Percentiles rank a stretch among this genome's conserved stretches.
Evolutionary conservation across 2,797 vertebrate genomes (phyloP).

Genomic region (Myiotriccus ornatus): DNA sequence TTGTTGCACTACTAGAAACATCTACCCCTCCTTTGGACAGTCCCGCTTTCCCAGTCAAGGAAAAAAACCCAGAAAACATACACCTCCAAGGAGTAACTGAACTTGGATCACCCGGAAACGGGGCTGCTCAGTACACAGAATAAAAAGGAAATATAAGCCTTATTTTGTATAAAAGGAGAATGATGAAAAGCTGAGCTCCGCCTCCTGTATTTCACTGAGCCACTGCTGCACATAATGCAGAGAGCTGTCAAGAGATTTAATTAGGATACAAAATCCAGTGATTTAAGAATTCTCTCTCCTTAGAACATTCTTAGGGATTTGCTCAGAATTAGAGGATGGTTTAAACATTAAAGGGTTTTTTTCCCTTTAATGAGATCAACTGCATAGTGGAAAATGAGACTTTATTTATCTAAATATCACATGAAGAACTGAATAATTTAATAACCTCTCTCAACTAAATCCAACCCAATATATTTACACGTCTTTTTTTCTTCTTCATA

Average conservation of each 20-base stretch:
- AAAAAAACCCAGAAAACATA: not conserved
- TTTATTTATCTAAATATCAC: conserved; percentile 70
- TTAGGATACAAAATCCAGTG: conserved; percentile 52
- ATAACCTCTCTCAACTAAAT: conserved; percentile 48
- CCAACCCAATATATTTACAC: conserved; percentile 12
- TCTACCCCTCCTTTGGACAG: not conserved
- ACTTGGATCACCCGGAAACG: not conserved
- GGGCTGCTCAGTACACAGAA: not conserved
- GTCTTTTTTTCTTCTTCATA: not conserved
- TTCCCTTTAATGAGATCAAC: conserved; percentile 53
- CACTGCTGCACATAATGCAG: not conserved
- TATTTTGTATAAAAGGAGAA: not conserved
- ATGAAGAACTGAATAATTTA: conserved; percentile 64
- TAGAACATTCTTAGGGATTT: conserved; percentile 58
- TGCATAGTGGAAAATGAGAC: conserved; percentile 54
- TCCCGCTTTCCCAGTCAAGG: not conserved
- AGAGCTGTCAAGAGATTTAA: conserved; percentile 55
- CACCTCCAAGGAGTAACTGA: not conserved
- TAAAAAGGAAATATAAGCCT: not conserved
- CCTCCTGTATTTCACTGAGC: not conserved
- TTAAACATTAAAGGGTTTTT: conserved; percentile 40
- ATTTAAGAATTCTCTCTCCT: conserved; percentile 59
- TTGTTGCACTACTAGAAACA: conserved; percentile 17
- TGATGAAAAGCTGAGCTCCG: conserved; percentile 14
- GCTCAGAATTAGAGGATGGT: conserved; percentile 45